phyloP scores from a whole-genome alignment of 2,113 vertebrate genomes.

The Triplophysa dalaica region DNA sequence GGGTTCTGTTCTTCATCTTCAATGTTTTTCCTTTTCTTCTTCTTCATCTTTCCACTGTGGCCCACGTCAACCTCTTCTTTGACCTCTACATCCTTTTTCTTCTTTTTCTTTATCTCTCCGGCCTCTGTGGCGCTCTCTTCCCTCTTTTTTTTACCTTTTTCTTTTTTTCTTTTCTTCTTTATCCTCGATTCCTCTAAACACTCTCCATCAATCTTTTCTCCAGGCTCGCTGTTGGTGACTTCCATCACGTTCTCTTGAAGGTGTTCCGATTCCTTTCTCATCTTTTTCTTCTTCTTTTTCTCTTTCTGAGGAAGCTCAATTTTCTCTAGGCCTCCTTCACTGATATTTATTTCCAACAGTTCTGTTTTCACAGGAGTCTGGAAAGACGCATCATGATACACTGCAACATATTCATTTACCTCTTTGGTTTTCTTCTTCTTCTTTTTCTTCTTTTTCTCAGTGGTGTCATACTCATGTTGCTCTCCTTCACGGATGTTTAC shows the following conservation, averaged over 20 bases:
- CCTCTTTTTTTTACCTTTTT: background rate
- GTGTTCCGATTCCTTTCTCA: constrained; percentile 40
- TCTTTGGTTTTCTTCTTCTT: constrained; percentile 56
- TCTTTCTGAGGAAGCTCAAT: background rate
- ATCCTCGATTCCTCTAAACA: background rate
- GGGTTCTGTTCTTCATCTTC: background rate
- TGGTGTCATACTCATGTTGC: background rate
- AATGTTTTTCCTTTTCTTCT: constrained; percentile 1
- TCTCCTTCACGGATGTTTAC: background rate
- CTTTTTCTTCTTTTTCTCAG: constrained; percentile 33
- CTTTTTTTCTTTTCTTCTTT: constrained; percentile 14
- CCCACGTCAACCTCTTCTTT: background rate
- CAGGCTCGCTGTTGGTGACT: constrained; percentile 10
- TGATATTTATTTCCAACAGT: background rate
- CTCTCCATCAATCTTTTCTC: background rate
- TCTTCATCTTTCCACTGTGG: background rate
- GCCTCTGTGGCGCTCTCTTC: background rate
- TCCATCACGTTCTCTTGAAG: background rate
- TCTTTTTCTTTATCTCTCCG: constrained; percentile 50
- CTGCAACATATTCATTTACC: background rate
- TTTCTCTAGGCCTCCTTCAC: background rate
- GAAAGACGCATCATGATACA: background rate
- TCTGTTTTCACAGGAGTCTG: background rate
- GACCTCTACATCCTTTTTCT: background rate
- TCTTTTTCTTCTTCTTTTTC: constrained; percentile 60